Conservation (phyloP, 2,888 invertebrate genomes). For the Athalia circularis region DNA sequence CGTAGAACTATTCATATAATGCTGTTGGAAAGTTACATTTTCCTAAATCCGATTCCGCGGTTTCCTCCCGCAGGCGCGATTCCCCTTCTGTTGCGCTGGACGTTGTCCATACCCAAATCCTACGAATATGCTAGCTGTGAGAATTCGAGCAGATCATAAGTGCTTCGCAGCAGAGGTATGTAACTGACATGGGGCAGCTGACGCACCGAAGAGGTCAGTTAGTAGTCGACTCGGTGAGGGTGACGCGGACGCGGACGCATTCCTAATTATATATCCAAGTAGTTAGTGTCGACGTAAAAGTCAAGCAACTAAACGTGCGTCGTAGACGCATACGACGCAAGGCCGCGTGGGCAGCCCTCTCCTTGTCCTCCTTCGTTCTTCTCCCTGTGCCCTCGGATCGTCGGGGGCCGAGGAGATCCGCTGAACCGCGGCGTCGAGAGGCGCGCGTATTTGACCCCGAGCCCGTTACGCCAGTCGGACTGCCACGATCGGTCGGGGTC, state of each 20-base stretch:
- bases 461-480: slow-evolving; percentile 70
- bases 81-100: too few relatives aligned
- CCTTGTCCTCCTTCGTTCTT: too few relatives aligned
- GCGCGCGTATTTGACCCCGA: slow-evolving; percentile 71
- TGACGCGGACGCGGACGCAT: slow-evolving; percentile 45
- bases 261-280: slow-evolving; percentile 41
- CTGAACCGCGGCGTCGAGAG: slow-evolving; percentile 51
- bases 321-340: not conserved
- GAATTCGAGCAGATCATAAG: not conserved
- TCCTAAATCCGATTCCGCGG: too few relatives aligned
- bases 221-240: not conserved
- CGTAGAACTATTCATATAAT: too few relatives aligned
- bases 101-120: too few relatives aligned
- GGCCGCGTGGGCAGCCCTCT: slow-evolving; percentile 28
- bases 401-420: not conserved
- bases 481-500: slow-evolving; percentile 71
- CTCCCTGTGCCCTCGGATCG: not conserved
- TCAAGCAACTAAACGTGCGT: slow-evolving; percentile 2
- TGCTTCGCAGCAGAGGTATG: not conserved
- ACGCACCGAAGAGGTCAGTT: slow-evolving; percentile 8
- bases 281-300: slow-evolving; percentile 30
- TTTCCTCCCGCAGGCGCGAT: too few relatives aligned
- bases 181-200: slow-evolving; percentile 10
- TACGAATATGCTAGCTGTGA: too few relatives aligned
- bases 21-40: too few relatives aligned